Conservation (phyloP, 2,797 vertebrate species). For the Oryzias sinensis region DNA sequence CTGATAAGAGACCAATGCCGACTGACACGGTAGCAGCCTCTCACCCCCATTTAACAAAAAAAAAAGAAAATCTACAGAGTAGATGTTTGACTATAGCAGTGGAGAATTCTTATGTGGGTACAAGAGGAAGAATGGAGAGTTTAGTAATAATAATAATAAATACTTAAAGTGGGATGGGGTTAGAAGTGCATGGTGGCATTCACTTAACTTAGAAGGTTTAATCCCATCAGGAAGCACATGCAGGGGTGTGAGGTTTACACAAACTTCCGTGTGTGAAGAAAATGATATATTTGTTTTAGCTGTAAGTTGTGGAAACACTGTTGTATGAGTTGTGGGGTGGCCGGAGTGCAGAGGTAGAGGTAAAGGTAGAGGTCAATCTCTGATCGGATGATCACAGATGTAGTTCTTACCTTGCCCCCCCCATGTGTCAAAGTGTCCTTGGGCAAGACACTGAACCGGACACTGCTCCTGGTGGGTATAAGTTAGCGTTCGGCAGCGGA, state of each 20-base stretch:
- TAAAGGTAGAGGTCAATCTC: too few relatives aligned
- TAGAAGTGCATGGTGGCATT: conserved; percentile 38
- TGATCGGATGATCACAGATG: too few relatives aligned
- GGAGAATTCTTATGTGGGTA: conserved; percentile 51
- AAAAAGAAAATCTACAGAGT: conserved; percentile 1
- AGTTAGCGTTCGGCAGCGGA: too few relatives aligned
- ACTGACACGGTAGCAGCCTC: conserved; percentile 71
- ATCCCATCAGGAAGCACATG: conserved; percentile 24
- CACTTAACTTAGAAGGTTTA: conserved; percentile 50
- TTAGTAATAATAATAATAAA: conserved; percentile 4
- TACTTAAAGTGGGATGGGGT: background rate
- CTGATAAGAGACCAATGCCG: conserved; percentile 71
- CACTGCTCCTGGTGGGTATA: too few relatives aligned
- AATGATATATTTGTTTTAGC: background rate
- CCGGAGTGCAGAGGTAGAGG: conserved; percentile 6
- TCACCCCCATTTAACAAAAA: conserved; percentile 59
- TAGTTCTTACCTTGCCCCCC: too few relatives aligned
- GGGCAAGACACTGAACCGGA: too few relatives aligned
- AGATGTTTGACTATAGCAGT: conserved; percentile 45
- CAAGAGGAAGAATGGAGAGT: conserved; percentile 21
- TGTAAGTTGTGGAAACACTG: conserved; percentile 33
- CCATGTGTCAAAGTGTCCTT: too few relatives aligned
- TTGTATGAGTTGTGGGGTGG: conserved; percentile 36
- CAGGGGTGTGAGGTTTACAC: conserved; percentile 17
- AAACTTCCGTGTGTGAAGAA: conserved; percentile 19